Conservation (phyloP, 2,113 vertebrate genomes). For the Nycticebus coucang region DNA sequence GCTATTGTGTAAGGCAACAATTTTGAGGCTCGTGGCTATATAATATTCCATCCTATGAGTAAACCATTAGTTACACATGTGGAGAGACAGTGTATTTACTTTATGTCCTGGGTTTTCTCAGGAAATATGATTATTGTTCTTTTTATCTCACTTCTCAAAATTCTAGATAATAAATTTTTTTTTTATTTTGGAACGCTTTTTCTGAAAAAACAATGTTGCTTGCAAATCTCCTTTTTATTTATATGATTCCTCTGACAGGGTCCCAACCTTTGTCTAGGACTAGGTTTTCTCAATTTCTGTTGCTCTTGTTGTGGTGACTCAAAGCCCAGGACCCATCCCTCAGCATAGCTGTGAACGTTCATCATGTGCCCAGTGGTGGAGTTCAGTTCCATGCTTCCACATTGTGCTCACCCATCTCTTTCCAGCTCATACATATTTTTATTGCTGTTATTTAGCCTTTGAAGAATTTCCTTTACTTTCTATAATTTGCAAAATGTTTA, state of each 20-base stretch:
- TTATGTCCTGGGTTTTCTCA: background rate
- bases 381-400: background rate
- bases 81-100: background rate
- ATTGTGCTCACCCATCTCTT: background rate
- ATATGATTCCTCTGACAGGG: background rate
- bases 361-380: background rate
- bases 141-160: background rate
- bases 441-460: background rate
- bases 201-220: background rate
- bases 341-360: background rate
- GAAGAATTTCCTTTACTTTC: background rate
- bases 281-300: background rate
- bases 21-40: background rate
- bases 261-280: background rate
- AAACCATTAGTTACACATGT: background rate
- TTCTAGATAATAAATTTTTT: background rate
- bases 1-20: accelerated
- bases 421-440: background rate
- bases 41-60: background rate
- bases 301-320: background rate
- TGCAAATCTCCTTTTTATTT: background rate
- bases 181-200: background rate
- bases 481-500: background rate
- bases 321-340: background rate
- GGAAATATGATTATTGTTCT: background rate